Evolutionary conservation across 2,797 vertebrate genomes (phyloP).

Genomic region (Nyctibius grandis): DNA sequence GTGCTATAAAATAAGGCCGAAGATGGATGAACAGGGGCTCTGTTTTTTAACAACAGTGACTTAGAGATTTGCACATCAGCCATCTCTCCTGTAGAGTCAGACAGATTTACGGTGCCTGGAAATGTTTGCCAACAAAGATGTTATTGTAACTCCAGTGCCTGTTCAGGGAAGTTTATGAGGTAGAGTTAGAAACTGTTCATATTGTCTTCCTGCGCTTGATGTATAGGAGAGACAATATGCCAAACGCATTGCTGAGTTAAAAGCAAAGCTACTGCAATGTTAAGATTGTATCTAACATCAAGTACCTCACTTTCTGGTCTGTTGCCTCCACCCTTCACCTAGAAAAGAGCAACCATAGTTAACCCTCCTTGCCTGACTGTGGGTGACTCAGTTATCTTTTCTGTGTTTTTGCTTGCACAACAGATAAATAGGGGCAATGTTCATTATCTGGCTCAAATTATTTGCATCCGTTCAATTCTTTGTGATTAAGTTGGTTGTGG

Average conservation of each 20-base stretch:
- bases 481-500: neutral
- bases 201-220: conserved; percentile 24
- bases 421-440: neutral
- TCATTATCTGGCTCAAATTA: neutral
- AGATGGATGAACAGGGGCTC: conserved; percentile 55
- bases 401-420: neutral
- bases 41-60: conserved; percentile 58
- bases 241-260: neutral
- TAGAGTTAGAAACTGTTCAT: conserved; percentile 3
- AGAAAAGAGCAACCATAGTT: neutral
- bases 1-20: conserved; percentile 47
- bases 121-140: conserved; percentile 44
- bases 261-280: conserved; percentile 13
- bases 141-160: conserved; percentile 45
- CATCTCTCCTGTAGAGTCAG: conserved; percentile 25
- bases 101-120: conserved; percentile 39
- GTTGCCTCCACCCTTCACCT: neutral
- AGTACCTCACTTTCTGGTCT: neutral
- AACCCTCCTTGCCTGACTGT: neutral
- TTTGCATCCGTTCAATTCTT: neutral
- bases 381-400: neutral
- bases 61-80: conserved; percentile 47
- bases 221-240: neutral
- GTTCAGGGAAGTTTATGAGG: conserved; percentile 56
- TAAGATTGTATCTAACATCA: neutral